Evolutionary conservation across 2,888 invertebrate species (phyloP).

Genomic region (Dryococelus australis): DNA sequence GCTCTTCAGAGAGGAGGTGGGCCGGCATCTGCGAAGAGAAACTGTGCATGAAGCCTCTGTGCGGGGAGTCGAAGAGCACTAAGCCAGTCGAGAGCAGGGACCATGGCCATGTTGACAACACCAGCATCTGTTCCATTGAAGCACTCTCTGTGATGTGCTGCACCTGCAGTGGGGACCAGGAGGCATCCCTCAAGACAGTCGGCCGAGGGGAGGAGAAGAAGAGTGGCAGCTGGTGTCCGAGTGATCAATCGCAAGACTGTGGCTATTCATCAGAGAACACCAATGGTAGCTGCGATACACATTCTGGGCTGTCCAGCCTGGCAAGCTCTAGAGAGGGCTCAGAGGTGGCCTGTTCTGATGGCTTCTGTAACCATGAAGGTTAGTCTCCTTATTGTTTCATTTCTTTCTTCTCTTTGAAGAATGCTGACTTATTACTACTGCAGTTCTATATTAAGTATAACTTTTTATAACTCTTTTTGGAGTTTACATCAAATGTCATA

Average conservation of each 20-base stretch:
- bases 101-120: background rate
- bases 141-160: background rate
- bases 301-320: constrained; percentile 76
- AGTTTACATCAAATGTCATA: too few species aligned
- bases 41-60: background rate
- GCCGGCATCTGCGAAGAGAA: background rate
- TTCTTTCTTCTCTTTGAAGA: background rate
- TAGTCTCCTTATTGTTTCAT: constrained; percentile 47
- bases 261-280: constrained; percentile 89
- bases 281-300: constrained; percentile 73
- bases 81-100: background rate
- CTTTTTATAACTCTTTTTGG: too few species aligned
- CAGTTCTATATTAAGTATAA: too few species aligned
- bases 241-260: constrained; percentile 81
- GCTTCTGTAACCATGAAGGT: constrained; percentile 80
- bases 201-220: background rate
- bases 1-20: constrained; percentile 2
- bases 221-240: constrained; percentile 66
- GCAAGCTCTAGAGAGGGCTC: constrained; percentile 90
- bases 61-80: background rate
- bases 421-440: background rate
- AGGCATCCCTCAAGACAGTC: background rate
- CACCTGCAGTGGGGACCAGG: background rate
- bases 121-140: background rate
- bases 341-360: constrained; percentile 88